phyloP scores from a whole-genome alignment of 2,797 vertebrate species.

The Myiotriccus ornatus region DNA sequence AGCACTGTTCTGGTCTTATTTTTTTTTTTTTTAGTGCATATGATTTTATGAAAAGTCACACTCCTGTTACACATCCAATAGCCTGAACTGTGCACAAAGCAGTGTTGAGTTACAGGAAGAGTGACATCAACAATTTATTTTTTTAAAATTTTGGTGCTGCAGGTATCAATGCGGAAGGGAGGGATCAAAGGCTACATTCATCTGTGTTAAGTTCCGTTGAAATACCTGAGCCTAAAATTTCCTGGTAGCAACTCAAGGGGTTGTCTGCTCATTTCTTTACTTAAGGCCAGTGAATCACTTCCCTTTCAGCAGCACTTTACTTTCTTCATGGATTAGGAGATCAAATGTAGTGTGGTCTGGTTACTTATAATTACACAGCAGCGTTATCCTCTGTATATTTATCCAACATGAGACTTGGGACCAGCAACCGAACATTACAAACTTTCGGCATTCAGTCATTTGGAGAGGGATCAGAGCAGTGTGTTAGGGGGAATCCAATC shows the following conservation, averaged over 20 bases:
- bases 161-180: neutral
- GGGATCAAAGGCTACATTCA: neutral
- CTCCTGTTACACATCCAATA: neutral
- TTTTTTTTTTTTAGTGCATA: neutral
- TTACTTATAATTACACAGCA: neutral
- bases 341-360: neutral
- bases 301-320: neutral
- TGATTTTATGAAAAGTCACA: neutral
- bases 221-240: neutral
- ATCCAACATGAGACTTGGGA: neutral
- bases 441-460: neutral
- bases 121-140: neutral
- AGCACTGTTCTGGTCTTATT: neutral
- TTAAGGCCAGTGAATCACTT: neutral
- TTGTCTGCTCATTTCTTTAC: neutral
- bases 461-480: neutral
- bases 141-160: neutral
- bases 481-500: neutral
- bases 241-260: neutral
- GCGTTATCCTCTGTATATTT: neutral
- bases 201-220: neutral
- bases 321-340: neutral
- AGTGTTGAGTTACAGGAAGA: neutral
- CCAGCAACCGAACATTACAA: neutral
- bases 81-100: neutral